phyloP scores from a whole-genome alignment of 2,888 invertebrate genomes.

The Harpalus rubripes region DNA sequence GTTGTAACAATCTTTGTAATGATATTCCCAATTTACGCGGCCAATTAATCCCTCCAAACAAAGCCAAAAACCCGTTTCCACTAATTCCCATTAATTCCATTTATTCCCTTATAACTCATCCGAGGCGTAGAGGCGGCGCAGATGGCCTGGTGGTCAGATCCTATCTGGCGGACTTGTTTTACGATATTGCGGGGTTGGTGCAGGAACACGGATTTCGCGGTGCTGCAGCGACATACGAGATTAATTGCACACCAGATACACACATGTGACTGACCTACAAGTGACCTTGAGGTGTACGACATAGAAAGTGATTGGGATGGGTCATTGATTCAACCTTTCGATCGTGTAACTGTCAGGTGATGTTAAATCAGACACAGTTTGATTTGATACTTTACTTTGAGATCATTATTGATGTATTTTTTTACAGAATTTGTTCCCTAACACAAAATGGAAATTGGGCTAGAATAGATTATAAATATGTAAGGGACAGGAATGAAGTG shows the following conservation, averaged over 20 bases:
- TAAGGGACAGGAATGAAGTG: too few species aligned
- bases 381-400: too few species aligned
- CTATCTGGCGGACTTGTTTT: conserved; percentile 21
- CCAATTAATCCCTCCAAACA: conserved; percentile 48
- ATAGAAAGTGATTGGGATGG: neutral
- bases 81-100: conserved; percentile 56
- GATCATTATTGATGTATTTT: too few species aligned
- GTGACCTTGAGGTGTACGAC: conserved; percentile 13
- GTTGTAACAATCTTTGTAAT: conserved; percentile 41
- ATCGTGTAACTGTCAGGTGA: neutral
- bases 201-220: conserved; percentile 43
- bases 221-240: conserved; percentile 13
- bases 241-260: conserved; percentile 28
- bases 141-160: conserved; percentile 15
- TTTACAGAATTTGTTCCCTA: too few species aligned
- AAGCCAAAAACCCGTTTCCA: conserved; percentile 48
- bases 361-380: too few species aligned
- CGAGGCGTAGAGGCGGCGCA: conserved; percentile 2
- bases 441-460: too few species aligned
- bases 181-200: conserved; percentile 42
- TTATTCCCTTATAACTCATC: conserved; percentile 54
- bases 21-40: conserved; percentile 43
- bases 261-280: conserved; percentile 14
- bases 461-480: too few species aligned
- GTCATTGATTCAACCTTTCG: neutral